Evolutionary conservation across 2,113 vertebrate genomes (phyloP).

Genomic region (Muscicapa adusta): DNA sequence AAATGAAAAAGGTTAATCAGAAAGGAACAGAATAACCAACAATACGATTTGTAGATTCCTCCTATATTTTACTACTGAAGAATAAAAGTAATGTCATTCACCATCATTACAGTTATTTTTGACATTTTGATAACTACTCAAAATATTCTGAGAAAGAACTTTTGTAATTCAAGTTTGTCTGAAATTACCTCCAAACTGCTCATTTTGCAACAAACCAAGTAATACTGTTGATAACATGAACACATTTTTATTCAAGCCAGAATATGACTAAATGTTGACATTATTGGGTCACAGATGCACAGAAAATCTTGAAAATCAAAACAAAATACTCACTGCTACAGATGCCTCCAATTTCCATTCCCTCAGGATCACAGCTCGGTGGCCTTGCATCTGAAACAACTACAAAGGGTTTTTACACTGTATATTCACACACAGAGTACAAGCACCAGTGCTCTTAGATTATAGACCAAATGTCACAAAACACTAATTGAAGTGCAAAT

Average conservation of each 20-base stretch:
- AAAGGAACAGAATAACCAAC: neutral
- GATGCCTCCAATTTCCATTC: slow-evolving; percentile 45
- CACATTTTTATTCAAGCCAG: neutral
- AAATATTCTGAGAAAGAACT: neutral
- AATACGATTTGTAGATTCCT: neutral
- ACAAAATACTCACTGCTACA: slow-evolving; percentile 73
- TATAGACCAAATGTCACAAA: neutral
- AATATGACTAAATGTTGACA: neutral
- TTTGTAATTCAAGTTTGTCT: neutral
- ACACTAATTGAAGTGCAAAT: neutral
- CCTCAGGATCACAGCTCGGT: slow-evolving; percentile 61
- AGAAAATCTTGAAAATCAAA: neutral
- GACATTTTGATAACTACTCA: neutral
- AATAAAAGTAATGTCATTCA: neutral
- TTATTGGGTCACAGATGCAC: neutral
- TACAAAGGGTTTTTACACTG: slow-evolving; percentile 19
- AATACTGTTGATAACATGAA: neutral
- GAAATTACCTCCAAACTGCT: neutral
- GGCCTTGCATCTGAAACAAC: slow-evolving; percentile 65
- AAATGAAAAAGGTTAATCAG: neutral
- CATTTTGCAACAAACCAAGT: neutral
- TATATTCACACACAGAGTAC: neutral
- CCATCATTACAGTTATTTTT: neutral
- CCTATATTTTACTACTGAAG: neutral
- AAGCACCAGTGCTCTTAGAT: neutral